Base-by-base conservation (phyloP, 2,113 vertebrate species). In the Tetraodon nigroviridis region DNA sequence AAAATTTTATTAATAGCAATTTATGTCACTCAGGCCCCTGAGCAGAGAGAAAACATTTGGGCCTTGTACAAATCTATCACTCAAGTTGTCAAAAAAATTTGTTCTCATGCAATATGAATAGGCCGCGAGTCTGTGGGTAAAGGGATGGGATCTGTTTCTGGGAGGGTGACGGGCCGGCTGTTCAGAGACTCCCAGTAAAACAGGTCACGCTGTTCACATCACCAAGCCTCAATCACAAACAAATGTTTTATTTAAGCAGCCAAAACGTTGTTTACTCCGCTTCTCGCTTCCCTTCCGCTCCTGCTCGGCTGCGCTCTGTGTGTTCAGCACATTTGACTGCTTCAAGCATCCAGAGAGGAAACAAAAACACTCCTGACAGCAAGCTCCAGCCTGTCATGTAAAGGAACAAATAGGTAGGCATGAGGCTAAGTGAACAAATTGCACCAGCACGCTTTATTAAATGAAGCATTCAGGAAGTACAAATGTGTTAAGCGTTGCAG, bases 21-120 rank as follows among this genome's bases (percentile, higher is more conserved):
- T 94, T 91, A 87, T 93, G 92, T 92, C 92, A 91, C 90, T 93
- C 89, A 92, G 82, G 65, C 82, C 87, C 92, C 86, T 85, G 87
- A 78, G 86, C 88, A 88, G 78, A 69, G 73, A 41, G 57, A 90
- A 90, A 91, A 91, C 91, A 92, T 87, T 87, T 87, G 87, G 89
- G 81, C 87, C 90, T 91, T 89, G 90, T 92, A 92, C 84, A 90
- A 92, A 92, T 91, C 91, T 92, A 93, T 94, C 91, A 94, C 91
- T 91, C 91, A 92, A 92, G 81, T 93, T 93, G 92, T 94, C 92
- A 92, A 89, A 93, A 93, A 93, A 91, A 90, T 91, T 92, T 93
- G 92, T 93, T 93, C 92, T 94, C 93, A 94, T 93, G 86, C 91
- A 94, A 92, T 92, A 93, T 94, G 88, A 91, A 94, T 93, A 87